phyloP scores from a whole-genome alignment of 2,797 vertebrate genomes.

The Enteromius thamalakanensis region DNA sequence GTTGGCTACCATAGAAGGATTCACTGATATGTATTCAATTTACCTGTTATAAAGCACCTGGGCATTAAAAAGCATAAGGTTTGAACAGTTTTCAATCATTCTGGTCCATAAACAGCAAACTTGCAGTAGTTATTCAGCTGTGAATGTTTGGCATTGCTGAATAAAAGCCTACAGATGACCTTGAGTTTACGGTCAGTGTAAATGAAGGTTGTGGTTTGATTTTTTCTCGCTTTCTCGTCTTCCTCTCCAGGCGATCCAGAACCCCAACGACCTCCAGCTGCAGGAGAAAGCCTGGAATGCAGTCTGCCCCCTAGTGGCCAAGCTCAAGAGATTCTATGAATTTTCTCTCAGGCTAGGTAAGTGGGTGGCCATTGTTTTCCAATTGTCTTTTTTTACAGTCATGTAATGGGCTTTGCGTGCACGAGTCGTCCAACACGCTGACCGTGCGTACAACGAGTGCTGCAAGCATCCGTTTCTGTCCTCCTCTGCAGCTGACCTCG shows the following conservation, averaged over 20 bases:
- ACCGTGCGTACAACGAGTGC: constrained; percentile 4
- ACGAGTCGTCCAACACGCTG: constrained; percentile 20
- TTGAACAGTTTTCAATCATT: constrained; percentile 20
- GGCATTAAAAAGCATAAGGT: background rate
- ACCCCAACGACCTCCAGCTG: constrained; percentile 86
- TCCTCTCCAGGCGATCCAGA: constrained; percentile 85
- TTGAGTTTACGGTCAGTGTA: constrained; percentile 3
- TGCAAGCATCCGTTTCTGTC: constrained; percentile 31
- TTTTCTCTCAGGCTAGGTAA: constrained; percentile 89
- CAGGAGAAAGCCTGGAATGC: constrained; percentile 92
- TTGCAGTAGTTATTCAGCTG: constrained; percentile 11
- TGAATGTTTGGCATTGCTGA: background rate
- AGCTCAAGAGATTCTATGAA: constrained; percentile 91
- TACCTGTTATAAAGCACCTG: constrained; percentile 7
- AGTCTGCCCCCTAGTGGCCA: constrained; percentile 89
- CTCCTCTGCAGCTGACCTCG: constrained; percentile 40
- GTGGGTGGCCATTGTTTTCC: constrained; percentile 48
- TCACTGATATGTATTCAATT: background rate
- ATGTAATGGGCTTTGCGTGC: background rate
- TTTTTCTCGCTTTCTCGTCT: constrained; percentile 24
- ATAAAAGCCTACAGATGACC: constrained; percentile 11
- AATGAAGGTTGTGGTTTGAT: background rate
- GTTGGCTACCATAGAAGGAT: background rate
- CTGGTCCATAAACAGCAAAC: background rate
- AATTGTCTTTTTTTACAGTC: constrained; percentile 4